Evolutionary conservation across 2,113 vertebrate genomes (phyloP).

Genomic region (Apeltes quadracus): DNA sequence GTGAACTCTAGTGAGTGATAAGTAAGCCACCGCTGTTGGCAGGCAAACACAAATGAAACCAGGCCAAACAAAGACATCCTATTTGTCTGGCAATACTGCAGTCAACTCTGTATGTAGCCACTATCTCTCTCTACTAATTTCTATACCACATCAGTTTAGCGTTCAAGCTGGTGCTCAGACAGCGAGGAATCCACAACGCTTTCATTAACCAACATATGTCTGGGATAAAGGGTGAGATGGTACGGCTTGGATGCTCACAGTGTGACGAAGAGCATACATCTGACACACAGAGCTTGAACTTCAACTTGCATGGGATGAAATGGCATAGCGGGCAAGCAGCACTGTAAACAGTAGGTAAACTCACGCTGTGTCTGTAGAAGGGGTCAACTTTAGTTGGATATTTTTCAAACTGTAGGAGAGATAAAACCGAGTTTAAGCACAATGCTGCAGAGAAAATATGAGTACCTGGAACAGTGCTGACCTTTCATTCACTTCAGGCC

Average conservation of each 20-base stretch:
- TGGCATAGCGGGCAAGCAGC: constrained; percentile 19
- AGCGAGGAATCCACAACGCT: constrained; percentile 18
- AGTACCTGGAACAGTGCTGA: neutral
- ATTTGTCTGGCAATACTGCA: constrained; percentile 9
- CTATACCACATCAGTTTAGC: constrained; percentile 11
- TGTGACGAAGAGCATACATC: constrained; percentile 26
- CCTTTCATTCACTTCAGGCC: constrained; percentile 15
- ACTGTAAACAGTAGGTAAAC: constrained; percentile 72
- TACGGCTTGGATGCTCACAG: constrained; percentile 28
- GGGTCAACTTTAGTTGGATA: constrained; percentile 99
- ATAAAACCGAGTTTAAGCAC: constrained; percentile 80
- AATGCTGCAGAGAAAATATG: constrained; percentile 64
- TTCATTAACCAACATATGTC: constrained; percentile 41
- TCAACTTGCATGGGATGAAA: constrained; percentile 6
- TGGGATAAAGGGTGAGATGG: constrained; percentile 32
- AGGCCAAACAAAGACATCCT: constrained; percentile 29
- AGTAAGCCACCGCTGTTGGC: constrained; percentile 48
- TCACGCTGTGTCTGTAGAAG: constrained; percentile 99
- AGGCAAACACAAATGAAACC: constrained; percentile 30
- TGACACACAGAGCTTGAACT: neutral
- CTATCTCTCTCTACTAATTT: constrained; percentile 19
- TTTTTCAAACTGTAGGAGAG: constrained; percentile 99
- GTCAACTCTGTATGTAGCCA: neutral
- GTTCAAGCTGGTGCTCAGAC: constrained; percentile 19
- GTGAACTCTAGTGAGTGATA: constrained; percentile 25